These are phyloP conservation scores for Morpho deidamia DNA, from an alignment of 2,888 invertebrate species.

Conservation along the genomic window DNA sequence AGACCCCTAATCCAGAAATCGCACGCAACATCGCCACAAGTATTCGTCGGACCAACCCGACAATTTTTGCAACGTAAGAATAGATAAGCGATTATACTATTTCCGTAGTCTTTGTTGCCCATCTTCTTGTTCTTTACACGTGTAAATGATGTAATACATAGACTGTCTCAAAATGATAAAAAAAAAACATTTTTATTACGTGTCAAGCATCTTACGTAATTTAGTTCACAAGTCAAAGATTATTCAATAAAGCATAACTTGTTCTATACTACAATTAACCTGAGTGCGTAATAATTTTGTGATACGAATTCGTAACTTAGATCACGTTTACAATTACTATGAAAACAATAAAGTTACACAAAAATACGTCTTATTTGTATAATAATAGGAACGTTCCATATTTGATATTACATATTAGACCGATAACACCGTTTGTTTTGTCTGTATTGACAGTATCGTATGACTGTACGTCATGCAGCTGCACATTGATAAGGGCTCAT, in stretches of 20 bases:
- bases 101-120: too few relatives aligned
- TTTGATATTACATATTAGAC: not conserved
- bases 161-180: not conserved
- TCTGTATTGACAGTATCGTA: slow-evolving; percentile 9
- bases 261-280: not conserved
- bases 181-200: not conserved
- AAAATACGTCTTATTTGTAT: not conserved
- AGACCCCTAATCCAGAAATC: too few relatives aligned
- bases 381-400: not conserved
- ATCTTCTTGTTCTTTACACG: not conserved
- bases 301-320: slow-evolving; percentile 11
- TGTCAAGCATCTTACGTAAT: not conserved
- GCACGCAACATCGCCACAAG: too few relatives aligned
- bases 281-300: slow-evolving; percentile 1
- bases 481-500: slow-evolving; percentile 2
- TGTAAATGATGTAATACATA: not conserved
- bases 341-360: not conserved
- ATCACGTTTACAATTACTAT: slow-evolving; percentile 5
- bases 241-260: slow-evolving; percentile 10
- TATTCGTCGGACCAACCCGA: too few relatives aligned
- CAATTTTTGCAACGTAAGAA: too few relatives aligned
- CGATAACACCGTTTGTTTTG: slow-evolving; percentile 6
- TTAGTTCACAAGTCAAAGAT: slow-evolving; percentile 2
- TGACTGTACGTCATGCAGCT: slow-evolving; percentile 2
- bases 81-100: too few relatives aligned